Evolutionary conservation across 2,797 vertebrate genomes (phyloP).

Genomic region (Zenarchopterus dispar): DNA sequence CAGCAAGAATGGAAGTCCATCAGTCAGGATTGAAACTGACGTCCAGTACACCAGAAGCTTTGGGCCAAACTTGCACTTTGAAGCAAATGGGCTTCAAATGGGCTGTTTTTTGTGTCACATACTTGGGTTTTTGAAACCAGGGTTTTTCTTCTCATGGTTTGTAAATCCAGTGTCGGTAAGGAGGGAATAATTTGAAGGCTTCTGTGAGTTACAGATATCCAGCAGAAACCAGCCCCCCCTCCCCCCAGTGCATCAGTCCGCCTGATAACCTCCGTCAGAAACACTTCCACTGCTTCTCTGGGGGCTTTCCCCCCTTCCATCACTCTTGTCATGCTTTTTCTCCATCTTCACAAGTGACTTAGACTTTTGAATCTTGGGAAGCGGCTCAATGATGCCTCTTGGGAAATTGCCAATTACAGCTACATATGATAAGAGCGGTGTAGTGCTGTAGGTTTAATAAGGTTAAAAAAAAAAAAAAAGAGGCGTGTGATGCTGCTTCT

Average conservation of each 20-base stretch:
- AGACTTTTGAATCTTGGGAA: constrained; percentile 29
- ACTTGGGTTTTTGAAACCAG: too few species aligned
- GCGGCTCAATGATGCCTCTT: constrained; percentile 12
- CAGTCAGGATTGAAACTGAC: too few species aligned
- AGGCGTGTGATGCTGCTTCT: background rate
- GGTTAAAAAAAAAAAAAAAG: constrained; percentile 3
- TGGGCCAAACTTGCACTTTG: too few species aligned
- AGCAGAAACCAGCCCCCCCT: background rate
- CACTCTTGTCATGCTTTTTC: constrained; percentile 7
- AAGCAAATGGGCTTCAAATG: too few species aligned
- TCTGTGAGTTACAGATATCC: constrained; percentile 6
- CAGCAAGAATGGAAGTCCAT: too few species aligned
- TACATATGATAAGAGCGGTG: constrained; percentile 1
- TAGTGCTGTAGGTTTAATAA: constrained; percentile 16
- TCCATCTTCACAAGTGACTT: constrained; percentile 25
- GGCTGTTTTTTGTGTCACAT: too few species aligned
- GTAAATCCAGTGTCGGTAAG: background rate
- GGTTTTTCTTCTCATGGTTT: constrained; percentile 1
- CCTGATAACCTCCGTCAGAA: constrained; percentile 36
- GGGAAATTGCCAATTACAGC: constrained; percentile 12
- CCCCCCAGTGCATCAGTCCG: constrained; percentile 23
- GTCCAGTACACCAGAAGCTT: too few species aligned
- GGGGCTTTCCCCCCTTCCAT: constrained; percentile 3
- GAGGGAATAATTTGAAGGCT: constrained; percentile 17
- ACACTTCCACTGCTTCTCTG: constrained; percentile 32